phyloP scores from a whole-genome alignment of 2,113 vertebrate species.

The Alexandromys fortis region DNA sequence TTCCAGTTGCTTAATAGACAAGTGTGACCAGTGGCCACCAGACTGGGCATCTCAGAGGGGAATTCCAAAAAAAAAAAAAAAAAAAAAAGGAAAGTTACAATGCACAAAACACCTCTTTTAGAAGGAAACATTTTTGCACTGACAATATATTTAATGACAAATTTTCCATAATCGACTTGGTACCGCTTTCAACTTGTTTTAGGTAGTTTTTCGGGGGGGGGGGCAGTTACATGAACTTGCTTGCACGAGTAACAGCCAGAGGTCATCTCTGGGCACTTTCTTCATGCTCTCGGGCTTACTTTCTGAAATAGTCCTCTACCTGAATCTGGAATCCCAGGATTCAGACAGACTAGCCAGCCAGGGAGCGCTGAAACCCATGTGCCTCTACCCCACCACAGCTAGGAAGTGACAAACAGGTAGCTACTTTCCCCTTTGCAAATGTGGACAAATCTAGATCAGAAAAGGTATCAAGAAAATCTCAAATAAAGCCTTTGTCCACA shows the following conservation, averaged over 20 bases:
- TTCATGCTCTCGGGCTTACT: neutral
- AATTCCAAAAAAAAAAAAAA: neutral
- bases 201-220: neutral
- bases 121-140: neutral
- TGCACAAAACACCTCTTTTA: neutral
- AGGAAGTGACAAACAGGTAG: neutral
- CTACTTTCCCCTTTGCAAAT: neutral
- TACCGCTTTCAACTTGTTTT: neutral
- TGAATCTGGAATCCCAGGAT: neutral
- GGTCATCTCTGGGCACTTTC: neutral
- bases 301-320: neutral
- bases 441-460: slow-evolving; percentile 15
- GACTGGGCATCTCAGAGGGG: neutral
- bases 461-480: slow-evolving; percentile 43
- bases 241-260: neutral
- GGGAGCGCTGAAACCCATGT: neutral
- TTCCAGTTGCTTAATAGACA: neutral
- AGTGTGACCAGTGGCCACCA: neutral
- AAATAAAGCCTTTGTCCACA: slow-evolving; percentile 32
- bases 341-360: neutral
- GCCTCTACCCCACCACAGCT: neutral
- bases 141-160: slow-evolving; percentile 29
- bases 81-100: neutral
- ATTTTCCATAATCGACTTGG: neutral
- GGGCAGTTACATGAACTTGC: neutral